These are phyloP conservation scores for Pristionchus exspectatus DNA, from an alignment of 2,888 invertebrate species.

Conservation along the genomic window DNA sequence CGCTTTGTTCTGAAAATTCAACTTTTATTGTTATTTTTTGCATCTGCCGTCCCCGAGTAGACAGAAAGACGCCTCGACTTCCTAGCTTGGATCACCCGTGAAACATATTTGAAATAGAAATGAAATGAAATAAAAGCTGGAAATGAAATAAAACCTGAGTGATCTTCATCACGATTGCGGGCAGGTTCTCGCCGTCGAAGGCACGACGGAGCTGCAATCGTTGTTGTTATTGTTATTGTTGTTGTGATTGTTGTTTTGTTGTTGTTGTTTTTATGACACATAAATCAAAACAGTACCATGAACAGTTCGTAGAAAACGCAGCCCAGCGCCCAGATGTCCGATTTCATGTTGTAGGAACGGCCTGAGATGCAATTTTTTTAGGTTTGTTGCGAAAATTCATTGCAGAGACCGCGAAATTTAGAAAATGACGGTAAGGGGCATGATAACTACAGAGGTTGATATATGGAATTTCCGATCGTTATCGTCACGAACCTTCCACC, in stretches of 20 bases:
- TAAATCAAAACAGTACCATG: constrained; percentile 1
- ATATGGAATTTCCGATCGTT: no score
- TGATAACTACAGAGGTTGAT: no score
- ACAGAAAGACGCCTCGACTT: no score
- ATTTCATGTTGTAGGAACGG: constrained; percentile 84
- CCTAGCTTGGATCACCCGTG: no score
- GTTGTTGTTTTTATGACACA: background rate
- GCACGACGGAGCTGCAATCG: constrained; percentile 61
- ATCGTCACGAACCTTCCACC: constrained; percentile 85
- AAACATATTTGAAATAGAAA: no score
- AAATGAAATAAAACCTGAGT: constrained; percentile 61
- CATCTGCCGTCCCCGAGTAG: no score
- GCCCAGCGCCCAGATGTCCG: constrained; percentile 91
- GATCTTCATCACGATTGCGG: constrained; percentile 70
- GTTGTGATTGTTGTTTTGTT: constrained; percentile 3
- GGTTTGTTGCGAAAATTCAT: background rate
- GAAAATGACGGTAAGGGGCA: no score
- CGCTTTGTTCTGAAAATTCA: no score
- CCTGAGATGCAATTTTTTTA: constrained; percentile 59
- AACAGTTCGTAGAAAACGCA: constrained; percentile 90
- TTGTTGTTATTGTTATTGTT: background rate
- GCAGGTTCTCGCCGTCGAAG: constrained; percentile 68
- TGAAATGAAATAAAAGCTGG: no score
- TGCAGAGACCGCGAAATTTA: no score
- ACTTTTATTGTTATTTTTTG: no score